phyloP scores from a whole-genome alignment of 2,888 invertebrate species.

The Drymonia ruficornis region DNA sequence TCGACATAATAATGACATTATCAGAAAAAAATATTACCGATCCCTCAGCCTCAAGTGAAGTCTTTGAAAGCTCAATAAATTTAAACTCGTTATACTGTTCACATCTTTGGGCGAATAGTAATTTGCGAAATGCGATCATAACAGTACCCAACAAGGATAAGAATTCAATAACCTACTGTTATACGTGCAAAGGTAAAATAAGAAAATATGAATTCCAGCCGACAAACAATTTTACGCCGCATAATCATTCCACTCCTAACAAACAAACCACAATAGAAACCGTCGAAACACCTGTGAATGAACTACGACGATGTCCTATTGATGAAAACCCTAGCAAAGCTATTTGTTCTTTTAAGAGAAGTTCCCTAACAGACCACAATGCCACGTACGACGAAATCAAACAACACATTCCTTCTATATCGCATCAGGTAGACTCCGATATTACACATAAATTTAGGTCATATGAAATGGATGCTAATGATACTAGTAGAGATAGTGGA shows the following conservation, averaged over 20 bases:
- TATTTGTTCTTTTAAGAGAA: constrained; percentile 41
- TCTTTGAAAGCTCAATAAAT: constrained; percentile 57
- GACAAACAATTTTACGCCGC: constrained; percentile 61
- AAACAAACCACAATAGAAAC: constrained; percentile 39
- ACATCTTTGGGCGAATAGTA: constrained; percentile 71
- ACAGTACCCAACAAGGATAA: constrained; percentile 55
- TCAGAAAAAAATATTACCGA: constrained; percentile 53
- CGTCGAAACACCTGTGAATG: constrained; percentile 34
- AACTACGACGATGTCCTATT: constrained; percentile 40
- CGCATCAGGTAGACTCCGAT: constrained; percentile 70
- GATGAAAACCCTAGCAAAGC: constrained; percentile 42
- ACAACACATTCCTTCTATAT: constrained; percentile 74
- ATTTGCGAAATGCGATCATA: constrained; percentile 63
- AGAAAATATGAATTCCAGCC: constrained; percentile 74
- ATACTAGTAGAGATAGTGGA: constrained; percentile 56
- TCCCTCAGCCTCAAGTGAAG: constrained; percentile 46
- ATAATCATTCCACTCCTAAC: constrained; percentile 73
- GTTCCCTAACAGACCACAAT: constrained; percentile 39
- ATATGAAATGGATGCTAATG: constrained; percentile 60
- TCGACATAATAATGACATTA: constrained; percentile 64
- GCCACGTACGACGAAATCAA: constrained; percentile 44
- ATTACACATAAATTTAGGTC: constrained; percentile 72
- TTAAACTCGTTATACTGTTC: constrained; percentile 73
- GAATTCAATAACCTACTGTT: constrained; percentile 68
- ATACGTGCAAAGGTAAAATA: constrained; percentile 75